Evolutionary conservation across 2,888 invertebrate genomes (phyloP).

Genomic region (Hyles lineata): DNA sequence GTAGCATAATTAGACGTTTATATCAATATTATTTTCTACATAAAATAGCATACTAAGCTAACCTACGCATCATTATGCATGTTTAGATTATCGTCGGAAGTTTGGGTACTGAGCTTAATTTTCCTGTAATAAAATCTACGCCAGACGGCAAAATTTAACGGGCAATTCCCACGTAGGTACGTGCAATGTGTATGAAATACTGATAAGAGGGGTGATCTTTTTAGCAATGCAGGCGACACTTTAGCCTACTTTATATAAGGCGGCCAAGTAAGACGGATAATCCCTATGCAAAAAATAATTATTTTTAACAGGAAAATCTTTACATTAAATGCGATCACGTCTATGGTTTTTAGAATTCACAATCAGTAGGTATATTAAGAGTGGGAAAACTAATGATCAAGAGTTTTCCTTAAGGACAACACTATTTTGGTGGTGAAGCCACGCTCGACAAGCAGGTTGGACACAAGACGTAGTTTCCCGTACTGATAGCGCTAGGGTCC

Average conservation of each 20-base stretch:
- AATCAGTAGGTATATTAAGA: neutral
- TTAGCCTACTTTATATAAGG: slow-evolving; percentile 7
- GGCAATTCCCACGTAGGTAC: slow-evolving; percentile 1
- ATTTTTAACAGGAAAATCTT: slow-evolving; percentile 11
- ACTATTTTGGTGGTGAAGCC: too few species aligned
- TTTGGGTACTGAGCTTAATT: too few species aligned
- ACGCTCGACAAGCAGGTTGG: too few species aligned
- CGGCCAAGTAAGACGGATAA: neutral
- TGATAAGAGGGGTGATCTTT: neutral
- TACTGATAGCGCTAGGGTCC: too few species aligned
- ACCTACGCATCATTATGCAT: too few species aligned
- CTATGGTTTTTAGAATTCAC: slow-evolving; percentile 1
- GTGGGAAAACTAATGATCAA: neutral
- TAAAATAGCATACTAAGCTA: too few species aligned
- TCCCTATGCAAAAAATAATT: neutral
- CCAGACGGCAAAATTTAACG: neutral
- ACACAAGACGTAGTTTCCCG: too few species aligned
- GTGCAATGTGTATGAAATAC: neutral
- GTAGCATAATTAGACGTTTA: too few species aligned
- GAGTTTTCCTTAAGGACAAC: too few species aligned
- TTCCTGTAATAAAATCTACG: neutral
- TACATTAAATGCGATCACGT: neutral
- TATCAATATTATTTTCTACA: too few species aligned
- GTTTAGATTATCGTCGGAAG: too few species aligned
- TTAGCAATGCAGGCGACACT: slow-evolving; percentile 1